A percentile compares a stretch with the other conserved stretches of the same genome.
These are phyloP conservation scores for Turritopsis dohrnii DNA, from an alignment of 30 jellyfish, hydroid and myxozoan species.

Conservation along the genomic window DNA sequence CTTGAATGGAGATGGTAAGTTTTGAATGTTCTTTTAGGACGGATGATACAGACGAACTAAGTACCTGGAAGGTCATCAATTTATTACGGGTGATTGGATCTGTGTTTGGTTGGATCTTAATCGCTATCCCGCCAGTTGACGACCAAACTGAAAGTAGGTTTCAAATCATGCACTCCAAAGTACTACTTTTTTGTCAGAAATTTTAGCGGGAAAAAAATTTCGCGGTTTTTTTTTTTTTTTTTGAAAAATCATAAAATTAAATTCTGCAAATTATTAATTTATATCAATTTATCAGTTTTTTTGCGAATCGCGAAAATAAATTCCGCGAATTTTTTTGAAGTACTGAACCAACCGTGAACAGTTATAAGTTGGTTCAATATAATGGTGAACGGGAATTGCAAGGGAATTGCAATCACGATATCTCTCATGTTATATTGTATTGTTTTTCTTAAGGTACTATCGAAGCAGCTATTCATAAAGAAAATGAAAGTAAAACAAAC, in stretches of 20 bases:
- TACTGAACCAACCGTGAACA: too few species aligned
- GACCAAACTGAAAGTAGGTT: slow-evolving; percentile 71
- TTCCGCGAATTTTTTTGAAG: too few species aligned
- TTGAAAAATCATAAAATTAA: too few species aligned
- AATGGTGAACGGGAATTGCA: too few species aligned
- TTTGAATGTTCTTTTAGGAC: background rate
- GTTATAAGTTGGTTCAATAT: too few species aligned
- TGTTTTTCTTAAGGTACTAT: background rate
- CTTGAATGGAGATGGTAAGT: background rate
- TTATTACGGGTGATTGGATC: slow-evolving; percentile 84
- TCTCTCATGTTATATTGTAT: background rate
- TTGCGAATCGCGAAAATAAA: too few species aligned
- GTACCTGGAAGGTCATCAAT: slow-evolving; percentile 81
- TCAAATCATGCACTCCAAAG: background rate
- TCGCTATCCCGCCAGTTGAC: slow-evolving; percentile 63
- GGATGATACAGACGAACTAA: slow-evolving; percentile 25
- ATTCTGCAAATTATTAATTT: too few species aligned
- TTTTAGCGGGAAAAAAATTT: too few species aligned
- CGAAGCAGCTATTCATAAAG: background rate
- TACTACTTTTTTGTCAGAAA: too few species aligned
- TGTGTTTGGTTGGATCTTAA: slow-evolving; percentile 75
- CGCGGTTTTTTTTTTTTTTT: background rate
- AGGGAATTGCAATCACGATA: too few species aligned
- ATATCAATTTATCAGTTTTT: too few species aligned
- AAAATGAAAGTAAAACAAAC: background rate